phyloP scores from a whole-genome alignment of 2,888 invertebrate species.

The Hedya salicella region DNA sequence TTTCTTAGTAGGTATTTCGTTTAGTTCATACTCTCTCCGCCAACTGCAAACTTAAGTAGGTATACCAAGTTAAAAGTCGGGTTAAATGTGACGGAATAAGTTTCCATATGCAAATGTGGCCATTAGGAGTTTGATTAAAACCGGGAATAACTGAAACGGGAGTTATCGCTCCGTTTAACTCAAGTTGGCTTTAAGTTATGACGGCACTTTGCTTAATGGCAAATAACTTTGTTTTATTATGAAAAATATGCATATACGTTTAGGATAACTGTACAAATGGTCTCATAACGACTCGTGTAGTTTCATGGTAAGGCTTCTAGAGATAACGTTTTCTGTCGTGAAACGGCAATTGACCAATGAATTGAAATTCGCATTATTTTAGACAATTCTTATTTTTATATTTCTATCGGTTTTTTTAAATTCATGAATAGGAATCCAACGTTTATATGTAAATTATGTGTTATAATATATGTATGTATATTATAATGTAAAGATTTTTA shows the following conservation, averaged over 20 bases:
- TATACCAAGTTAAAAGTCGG: constrained; percentile 34
- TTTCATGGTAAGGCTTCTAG: no score
- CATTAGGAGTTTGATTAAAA: constrained; percentile 43
- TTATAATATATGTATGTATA: no score
- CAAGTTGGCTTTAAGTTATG: constrained; percentile 41
- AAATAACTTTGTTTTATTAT: constrained; percentile 35
- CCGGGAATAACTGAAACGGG: constrained; percentile 36
- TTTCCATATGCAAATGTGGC: constrained; percentile 43
- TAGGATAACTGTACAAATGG: not conserved
- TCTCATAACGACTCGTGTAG: no score
- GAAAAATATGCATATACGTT: constrained; percentile 17
- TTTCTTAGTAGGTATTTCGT: not conserved
- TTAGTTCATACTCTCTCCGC: constrained; percentile 14
- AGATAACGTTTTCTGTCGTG: no score
- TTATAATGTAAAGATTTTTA: no score
- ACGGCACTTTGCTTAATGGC: constrained; percentile 41
- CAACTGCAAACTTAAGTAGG: constrained; percentile 29
- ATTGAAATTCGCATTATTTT: no score
- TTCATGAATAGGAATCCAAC: no score
- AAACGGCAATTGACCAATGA: no score
- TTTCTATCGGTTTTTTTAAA: no score
- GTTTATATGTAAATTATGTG: no score
- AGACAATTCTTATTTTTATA: no score
- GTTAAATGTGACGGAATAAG: constrained; percentile 43
- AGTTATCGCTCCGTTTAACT: constrained; percentile 42